These are phyloP conservation scores for Drosophila paracracens DNA, from an alignment of 2,888 invertebrate genomes.

Conservation along the genomic window DNA sequence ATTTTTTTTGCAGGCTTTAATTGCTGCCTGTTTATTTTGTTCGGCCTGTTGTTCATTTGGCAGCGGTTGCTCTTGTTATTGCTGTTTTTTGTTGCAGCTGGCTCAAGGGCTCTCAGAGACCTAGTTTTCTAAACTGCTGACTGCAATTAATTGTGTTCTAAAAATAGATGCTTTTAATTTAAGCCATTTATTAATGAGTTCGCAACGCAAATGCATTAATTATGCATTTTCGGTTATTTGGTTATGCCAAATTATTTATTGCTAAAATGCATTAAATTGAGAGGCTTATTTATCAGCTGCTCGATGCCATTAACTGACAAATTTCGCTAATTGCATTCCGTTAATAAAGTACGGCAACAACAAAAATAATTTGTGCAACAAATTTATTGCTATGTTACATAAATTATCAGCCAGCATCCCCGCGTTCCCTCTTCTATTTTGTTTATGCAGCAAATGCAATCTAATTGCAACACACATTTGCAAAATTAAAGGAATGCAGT, in stretches of 20 bases:
- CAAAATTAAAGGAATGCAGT: conserved; percentile 69
- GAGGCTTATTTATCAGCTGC: conserved; percentile 82
- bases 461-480: conserved; percentile 61
- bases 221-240: conserved; percentile 42
- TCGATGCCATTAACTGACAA: conserved; percentile 77
- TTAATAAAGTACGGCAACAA: conserved; percentile 71
- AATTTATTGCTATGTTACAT: conserved; percentile 62
- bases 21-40: conserved; percentile 60
- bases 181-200: conserved; percentile 71
- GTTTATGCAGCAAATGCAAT: conserved; percentile 56
- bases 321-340: conserved; percentile 78
- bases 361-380: conserved; percentile 35
- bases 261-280: conserved; percentile 81
- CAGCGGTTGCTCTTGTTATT: conserved; percentile 17
- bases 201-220: conserved; percentile 62
- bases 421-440: not conserved
- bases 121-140: conserved; percentile 47
- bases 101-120: conserved; percentile 44
- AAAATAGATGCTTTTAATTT: conserved; percentile 67
- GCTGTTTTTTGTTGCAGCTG: conserved; percentile 9
- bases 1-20: conserved; percentile 33
- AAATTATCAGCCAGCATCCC: conserved; percentile 37
- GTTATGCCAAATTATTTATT: conserved; percentile 66
- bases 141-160: conserved; percentile 52
- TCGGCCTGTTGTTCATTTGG: conserved; percentile 21